Conservation (phyloP, 2,113 vertebrate species). For the Caloenas nicobarica region DNA sequence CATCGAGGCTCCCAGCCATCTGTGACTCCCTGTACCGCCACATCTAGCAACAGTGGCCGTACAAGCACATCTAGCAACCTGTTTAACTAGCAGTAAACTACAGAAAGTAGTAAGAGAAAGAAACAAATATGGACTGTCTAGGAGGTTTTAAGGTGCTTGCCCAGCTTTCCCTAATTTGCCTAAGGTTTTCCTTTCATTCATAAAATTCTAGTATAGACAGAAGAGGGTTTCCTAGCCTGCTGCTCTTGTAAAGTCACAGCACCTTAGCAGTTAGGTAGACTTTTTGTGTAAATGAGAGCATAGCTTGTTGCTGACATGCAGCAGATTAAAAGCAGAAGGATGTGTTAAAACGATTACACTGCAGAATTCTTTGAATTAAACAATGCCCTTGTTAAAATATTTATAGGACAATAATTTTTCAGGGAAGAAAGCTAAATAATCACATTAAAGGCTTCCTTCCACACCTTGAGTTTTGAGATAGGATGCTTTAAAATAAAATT, state of each 20-base stretch:
- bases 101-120: neutral
- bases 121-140: neutral
- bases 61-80: fast-evolving
- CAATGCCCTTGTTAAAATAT: neutral
- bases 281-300: neutral
- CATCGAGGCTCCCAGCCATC: neutral
- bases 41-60: neutral
- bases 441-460: neutral
- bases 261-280: neutral
- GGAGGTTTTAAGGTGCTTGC: neutral
- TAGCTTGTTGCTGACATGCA: neutral
- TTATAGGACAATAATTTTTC: neutral
- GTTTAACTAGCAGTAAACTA: neutral
- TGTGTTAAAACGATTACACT: neutral
- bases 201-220: neutral
- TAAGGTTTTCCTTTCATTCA: neutral
- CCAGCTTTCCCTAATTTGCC: neutral
- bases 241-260: neutral
- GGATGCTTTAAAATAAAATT: neutral
- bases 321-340: neutral
- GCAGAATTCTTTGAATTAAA: neutral
- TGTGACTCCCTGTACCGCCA: neutral
- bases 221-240: neutral
- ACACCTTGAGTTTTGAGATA: neutral
- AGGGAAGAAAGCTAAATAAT: neutral